These are phyloP conservation scores for Danio aesculapii DNA, from an alignment of 2,797 vertebrate species.

Conservation along the genomic window DNA sequence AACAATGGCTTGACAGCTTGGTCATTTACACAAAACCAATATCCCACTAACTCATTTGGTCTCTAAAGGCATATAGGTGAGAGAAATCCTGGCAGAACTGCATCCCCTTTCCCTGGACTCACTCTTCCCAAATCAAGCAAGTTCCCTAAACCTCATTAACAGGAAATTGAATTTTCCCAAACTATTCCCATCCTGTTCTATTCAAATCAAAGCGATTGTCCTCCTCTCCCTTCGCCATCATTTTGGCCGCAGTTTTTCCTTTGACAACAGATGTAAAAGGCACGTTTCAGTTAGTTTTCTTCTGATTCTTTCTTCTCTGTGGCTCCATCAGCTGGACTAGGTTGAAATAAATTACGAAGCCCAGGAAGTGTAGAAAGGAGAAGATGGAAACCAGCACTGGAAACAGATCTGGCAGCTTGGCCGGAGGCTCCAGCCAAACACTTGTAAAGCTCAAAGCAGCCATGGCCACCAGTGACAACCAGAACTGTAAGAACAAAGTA, in stretches of 20 bases:
- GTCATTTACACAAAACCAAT: constrained; percentile 30
- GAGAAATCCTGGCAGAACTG: constrained; percentile 31
- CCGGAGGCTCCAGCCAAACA: constrained; percentile 79
- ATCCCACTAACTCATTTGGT: constrained; percentile 9
- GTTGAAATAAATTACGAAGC: constrained; percentile 87
- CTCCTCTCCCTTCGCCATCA: constrained; percentile 32
- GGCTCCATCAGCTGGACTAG: constrained; percentile 83
- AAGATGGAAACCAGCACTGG: constrained; percentile 85
- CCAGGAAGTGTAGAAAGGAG: constrained; percentile 88
- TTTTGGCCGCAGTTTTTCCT: constrained; percentile 3
- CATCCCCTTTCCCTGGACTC: constrained; percentile 30
- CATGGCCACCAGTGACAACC: constrained; percentile 81
- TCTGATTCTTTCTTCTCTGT: constrained; percentile 77
- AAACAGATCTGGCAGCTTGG: constrained; percentile 88
- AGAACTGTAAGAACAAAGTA: constrained; percentile 81
- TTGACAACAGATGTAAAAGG: constrained; percentile 8
- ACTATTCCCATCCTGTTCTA: constrained; percentile 45
- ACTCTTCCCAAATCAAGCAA: constrained; percentile 33
- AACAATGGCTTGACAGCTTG: neutral
- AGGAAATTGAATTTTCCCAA: constrained; percentile 49
- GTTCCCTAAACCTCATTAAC: constrained; percentile 44
- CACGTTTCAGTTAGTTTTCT: constrained; percentile 81
- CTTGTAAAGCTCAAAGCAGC: constrained; percentile 79
- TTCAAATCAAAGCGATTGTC: constrained; percentile 22
- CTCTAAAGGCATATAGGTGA: constrained; percentile 13